Base-by-base conservation (phyloP, 2,888 invertebrate species). In the Sthenelais limicola region DNA sequence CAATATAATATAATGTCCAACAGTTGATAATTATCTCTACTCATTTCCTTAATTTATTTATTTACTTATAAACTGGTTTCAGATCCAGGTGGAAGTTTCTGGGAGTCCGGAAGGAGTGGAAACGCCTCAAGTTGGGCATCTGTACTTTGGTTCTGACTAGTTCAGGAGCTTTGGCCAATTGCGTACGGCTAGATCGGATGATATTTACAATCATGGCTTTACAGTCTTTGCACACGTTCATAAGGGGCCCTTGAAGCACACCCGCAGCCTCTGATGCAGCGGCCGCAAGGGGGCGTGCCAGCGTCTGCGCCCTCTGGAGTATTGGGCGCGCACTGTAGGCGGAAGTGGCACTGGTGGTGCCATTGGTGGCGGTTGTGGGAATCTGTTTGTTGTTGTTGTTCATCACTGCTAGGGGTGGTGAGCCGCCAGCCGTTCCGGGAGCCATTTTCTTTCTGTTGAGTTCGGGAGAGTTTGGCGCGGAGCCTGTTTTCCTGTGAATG, bases 161-260 rank as follows among this genome's bases (percentile, higher is more conserved):
- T n/a, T 62, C 52, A 2, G 70, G 71, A 12, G 76, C 74, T 21
- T 68, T 33, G 15, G 77, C 74, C 12, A 87, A 80, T 15, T 86
- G 83, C 33, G 84, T 93, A 86, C 93, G 92, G 78, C 94, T 94
- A 28, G 95, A 94, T 88, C 95, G 93, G 86, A 97, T 96, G 86
- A 97, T 96, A 89, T 96, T 95, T 82, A 95, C 91, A 74, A 97
- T 94, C 93, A 97, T 94, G 75, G 94, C 93, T 87, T 95, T 95
- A 90, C 97, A 97, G 90, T 97, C 97, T 88, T 94, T 93, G 87
- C 97, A 97, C 62, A 97, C 95, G 76, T 93, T 92, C 93, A 96
- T 94, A 84, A 94, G 92, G 74, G 94, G 92, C 56, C 90, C 90
- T 72, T 78, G 72, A 73, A 79, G 33, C 1, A 52, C 3, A 21